Evolutionary conservation across 2,797 vertebrate species (phyloP), one percentile per base, ranked within the genome.

Genomic region (Thripadectes ignobilis): DNA sequence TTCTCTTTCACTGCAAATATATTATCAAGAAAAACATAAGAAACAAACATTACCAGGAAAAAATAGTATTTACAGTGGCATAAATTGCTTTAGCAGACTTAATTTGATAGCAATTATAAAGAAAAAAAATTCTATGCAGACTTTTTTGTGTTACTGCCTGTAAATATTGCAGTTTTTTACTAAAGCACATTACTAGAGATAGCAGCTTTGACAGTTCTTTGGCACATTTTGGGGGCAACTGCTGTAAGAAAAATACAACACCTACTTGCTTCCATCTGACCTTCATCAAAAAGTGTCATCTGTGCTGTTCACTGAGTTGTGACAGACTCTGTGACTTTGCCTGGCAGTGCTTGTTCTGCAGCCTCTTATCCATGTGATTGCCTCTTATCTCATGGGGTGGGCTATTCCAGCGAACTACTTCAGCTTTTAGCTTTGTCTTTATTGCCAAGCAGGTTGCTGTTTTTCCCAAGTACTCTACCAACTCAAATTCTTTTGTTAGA

Each of bases 171-270:
- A 17, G 16, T 46, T 92, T 91, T 89, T 52, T 49, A n/a, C 55
- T 76, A 36, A 63, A 66, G 23, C 1, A 0, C 24, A 24, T 59
- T 88, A 36, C 27, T 52, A 68, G 27, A 94, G 6, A 39, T 83
- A 55, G 54, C 71, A 45, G 14, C 21, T 92, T 85, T 91, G 82
- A 75, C 58, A 84, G 41, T 30, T 91, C 36, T 83, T 94, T 96
- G 95, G 87, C 69, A 22, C 14, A 32, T 39, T 75, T 63, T 10
- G 8, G 16, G 15, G 12, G 39, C 23, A 81, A 66, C 27, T 75
- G 5, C 19, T 78, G 88, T 66, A 79, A 94, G 66, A 23, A 71
- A 76, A 48, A 49, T 29, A 26, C 10, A 24, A 58, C 73, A 82
- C 17, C 48, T 68, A 48, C 58, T 69, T 66, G 12, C 22, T 86